phyloP scores from a whole-genome alignment of 2,113 vertebrate species.

The Hystrix brachyura region DNA sequence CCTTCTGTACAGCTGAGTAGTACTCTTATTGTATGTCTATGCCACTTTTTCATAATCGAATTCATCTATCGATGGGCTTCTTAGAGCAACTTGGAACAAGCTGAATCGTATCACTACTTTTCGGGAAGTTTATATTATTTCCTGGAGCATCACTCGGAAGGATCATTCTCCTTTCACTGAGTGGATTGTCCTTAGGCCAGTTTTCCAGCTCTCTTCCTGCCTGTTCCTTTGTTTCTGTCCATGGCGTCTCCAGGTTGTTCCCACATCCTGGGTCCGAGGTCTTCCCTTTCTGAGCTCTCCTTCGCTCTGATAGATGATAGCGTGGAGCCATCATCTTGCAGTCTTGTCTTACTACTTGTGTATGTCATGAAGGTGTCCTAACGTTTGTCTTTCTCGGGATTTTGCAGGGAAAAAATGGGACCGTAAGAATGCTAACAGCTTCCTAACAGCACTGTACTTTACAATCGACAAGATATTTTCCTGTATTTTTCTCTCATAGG shows the following conservation, averaged over 20 bases:
- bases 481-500: background rate
- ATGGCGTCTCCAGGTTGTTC: background rate
- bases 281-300: background rate
- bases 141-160: background rate
- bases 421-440: background rate
- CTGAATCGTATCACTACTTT: background rate
- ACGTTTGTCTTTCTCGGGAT: background rate
- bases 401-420: background rate
- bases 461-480: constrained; percentile 10
- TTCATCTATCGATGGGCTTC: background rate
- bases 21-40: background rate
- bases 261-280: background rate
- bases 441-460: background rate
- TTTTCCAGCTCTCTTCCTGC: background rate
- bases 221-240: background rate
- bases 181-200: background rate
- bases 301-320: background rate
- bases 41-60: background rate
- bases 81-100: background rate
- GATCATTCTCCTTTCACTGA: background rate
- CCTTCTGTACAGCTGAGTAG: background rate
- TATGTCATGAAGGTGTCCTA: background rate
- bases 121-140: background rate
- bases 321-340: no score
- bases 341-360: background rate